phyloP scores from a whole-genome alignment of 2,888 invertebrate species.

The Cremastinae sp. region DNA sequence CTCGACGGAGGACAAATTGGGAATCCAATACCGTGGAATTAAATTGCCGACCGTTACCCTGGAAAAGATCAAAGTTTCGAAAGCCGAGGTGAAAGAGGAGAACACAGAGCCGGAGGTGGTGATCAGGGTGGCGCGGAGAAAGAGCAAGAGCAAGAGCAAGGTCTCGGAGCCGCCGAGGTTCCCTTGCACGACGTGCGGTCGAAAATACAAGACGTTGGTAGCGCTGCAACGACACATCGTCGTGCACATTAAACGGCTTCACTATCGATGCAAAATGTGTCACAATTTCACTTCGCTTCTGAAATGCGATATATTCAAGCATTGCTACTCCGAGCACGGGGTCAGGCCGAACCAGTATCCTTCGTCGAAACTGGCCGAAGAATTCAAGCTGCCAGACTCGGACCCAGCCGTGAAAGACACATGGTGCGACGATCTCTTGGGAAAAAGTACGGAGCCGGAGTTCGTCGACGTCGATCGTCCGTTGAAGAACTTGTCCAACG shows the following conservation, averaged over 20 bases:
- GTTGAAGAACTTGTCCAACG: not conserved
- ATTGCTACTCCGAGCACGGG: conserved; percentile 85
- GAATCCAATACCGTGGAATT: conserved; percentile 57
- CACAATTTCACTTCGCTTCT: conserved; percentile 86
- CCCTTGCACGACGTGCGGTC: conserved; percentile 82
- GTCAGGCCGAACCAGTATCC: conserved; percentile 74
- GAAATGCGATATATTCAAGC: conserved; percentile 85
- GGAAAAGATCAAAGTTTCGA: conserved; percentile 49
- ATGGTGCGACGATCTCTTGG: conserved; percentile 2
- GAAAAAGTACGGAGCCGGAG: not conserved
- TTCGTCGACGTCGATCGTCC: not conserved
- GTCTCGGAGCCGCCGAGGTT: conserved; percentile 51
- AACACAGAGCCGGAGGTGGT: not conserved
- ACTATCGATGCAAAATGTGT: conserved; percentile 89
- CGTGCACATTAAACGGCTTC: conserved; percentile 86
- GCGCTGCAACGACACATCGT: conserved; percentile 85
- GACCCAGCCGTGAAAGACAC: not conserved
- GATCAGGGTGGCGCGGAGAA: not conserved
- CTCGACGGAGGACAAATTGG: conserved; percentile 43
- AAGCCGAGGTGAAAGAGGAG: not conserved
- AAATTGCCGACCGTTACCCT: conserved; percentile 53
- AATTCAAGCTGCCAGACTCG: not conserved
- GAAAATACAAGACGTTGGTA: conserved; percentile 81
- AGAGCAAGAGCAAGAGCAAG: conserved; percentile 55
- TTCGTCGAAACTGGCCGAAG: conserved; percentile 60